Evolutionary conservation across 2,113 vertebrate species (phyloP).

Genomic region (Pelusios castaneus): DNA sequence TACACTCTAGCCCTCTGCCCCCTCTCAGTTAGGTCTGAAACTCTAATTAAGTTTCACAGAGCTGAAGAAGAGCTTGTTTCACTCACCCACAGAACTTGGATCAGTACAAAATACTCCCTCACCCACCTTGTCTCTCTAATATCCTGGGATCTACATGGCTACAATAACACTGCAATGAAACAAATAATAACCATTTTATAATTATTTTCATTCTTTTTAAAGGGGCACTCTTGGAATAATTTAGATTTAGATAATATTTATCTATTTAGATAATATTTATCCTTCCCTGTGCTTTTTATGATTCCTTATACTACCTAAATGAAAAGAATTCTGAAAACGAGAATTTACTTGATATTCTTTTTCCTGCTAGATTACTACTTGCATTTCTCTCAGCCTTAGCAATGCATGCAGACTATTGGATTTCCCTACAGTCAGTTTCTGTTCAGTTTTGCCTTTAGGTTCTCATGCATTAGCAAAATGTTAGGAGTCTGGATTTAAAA

Average conservation of each 20-base stretch:
- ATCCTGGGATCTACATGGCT: not conserved
- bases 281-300: not conserved
- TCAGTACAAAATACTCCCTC: no score
- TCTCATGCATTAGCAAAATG: not conserved
- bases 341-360: not conserved
- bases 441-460: not conserved
- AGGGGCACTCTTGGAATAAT: not conserved
- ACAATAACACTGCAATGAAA: not conserved
- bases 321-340: not conserved
- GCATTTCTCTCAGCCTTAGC: not conserved
- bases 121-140: no score
- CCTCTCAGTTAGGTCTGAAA: not conserved
- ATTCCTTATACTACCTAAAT: not conserved
- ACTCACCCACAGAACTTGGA: not conserved
- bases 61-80: not conserved
- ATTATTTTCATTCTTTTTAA: not conserved
- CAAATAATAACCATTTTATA: not conserved
- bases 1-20: not conserved
- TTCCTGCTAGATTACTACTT: not conserved
- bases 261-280: not conserved
- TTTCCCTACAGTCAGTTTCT: not conserved
- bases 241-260: not conserved
- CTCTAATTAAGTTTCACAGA: not conserved
- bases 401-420: not conserved
- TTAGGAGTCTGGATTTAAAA: not conserved